Evolutionary conservation across 2,113 vertebrate genomes (phyloP), one percentile per base, ranked within the genome.

Genomic region (Pomatostomus ruficeps): DNA sequence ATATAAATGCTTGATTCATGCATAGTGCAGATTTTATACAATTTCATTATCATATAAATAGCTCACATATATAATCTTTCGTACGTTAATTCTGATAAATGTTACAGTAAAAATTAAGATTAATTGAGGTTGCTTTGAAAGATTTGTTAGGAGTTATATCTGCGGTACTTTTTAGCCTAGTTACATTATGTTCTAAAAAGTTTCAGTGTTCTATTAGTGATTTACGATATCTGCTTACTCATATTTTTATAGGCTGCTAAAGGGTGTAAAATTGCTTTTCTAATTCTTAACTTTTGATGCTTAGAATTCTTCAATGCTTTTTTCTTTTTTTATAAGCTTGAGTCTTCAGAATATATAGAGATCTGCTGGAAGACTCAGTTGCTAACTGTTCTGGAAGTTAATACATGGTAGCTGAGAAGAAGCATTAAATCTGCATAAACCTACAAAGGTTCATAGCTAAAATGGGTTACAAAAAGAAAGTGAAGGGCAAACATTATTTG

Each of bases 21-120:
- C 68, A 80, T 85, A 95, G 76, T 58, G 82, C 93, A 97, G 85
- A 89, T 97, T 98, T 97, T 97, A 96, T 62, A 96, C 93, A 93
- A 96, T 97, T 98, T 97, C 97, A 98, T 98, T 98, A 98, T 95
- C 97, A 97, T 97, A 97, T 96, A 98, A 98, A 98, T 98, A 96
- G 96, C 94, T 96, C 46, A 91, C 94, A 97, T 97, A 97, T 97
- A 97, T 97, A 98, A 97, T 96, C 75, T 96, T 97, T 91, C 14
- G 9, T 96, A 65, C 5, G 0, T 95, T 98, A 97, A 98, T 97
- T 98, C 93, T 98, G 98, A 98, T 98, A 98, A 98, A 98, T 97
- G 94, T 94, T 93, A 96, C 81, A 91, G 94, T 97, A 97, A 98
- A 97, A 98, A 98, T 98, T 97, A 98, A 98, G 97, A 98, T 98